Evolutionary conservation across 1,140 invertebrate genomes (phyloP).

Genomic region (Hetaerina americana): DNA sequence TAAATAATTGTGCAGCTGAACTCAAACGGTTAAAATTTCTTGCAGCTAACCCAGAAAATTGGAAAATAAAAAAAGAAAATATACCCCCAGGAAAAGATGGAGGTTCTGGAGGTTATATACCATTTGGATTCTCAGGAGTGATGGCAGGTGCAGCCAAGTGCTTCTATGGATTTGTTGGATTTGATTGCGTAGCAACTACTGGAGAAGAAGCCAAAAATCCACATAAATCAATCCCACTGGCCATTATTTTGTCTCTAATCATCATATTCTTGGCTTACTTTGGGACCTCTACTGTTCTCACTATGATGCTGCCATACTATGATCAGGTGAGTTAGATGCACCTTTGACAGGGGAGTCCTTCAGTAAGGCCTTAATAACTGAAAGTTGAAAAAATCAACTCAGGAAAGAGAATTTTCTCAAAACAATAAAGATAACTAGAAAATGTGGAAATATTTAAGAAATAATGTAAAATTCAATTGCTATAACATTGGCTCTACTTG

Average conservation of each 20-base stretch:
- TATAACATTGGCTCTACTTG: no score
- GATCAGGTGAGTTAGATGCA: constrained; percentile 40
- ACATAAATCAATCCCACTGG: constrained; percentile 75
- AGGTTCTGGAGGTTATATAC: constrained; percentile 65
- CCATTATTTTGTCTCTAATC: constrained; percentile 67
- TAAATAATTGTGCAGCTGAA: neutral
- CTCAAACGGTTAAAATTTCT: constrained; percentile 11
- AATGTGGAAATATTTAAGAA: neutral
- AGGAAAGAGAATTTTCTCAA: no score
- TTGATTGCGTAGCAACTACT: constrained; percentile 39
- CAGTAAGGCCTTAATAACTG: no score
- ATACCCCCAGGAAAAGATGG: constrained; percentile 36
- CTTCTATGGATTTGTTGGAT: constrained; percentile 45
- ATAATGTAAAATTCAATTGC: no score
- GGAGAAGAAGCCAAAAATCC: constrained; percentile 76
- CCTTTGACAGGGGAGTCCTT: no score
- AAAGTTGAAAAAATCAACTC: no score
- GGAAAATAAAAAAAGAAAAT: constrained; percentile 44
- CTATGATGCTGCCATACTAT: constrained; percentile 82
- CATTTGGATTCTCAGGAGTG: constrained; percentile 64
- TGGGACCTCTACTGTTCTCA: constrained; percentile 72
- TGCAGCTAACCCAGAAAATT: constrained; percentile 46
- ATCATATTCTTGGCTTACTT: constrained; percentile 80
- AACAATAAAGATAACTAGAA: no score
- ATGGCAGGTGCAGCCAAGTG: constrained; percentile 74